A percentile compares a stretch with the other conserved stretches of the same genome.
Evolutionary conservation across 2,113 vertebrate genomes (phyloP).

Genomic region (Corythornis vintsioides): DNA sequence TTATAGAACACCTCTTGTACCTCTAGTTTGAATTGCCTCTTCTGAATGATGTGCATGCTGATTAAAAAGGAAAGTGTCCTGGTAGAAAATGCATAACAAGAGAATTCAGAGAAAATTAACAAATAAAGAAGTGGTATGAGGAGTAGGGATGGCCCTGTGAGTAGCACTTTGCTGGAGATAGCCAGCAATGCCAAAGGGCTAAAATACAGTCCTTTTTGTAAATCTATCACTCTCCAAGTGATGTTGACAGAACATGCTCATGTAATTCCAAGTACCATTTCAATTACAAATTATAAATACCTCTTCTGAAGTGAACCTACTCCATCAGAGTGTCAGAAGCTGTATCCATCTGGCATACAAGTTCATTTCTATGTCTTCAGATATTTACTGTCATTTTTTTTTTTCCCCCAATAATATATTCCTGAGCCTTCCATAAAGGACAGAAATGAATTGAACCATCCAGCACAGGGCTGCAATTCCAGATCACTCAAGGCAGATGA

Average conservation of each 20-base stretch:
- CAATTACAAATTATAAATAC: slow-evolving; percentile 7
- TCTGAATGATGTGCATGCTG: neutral
- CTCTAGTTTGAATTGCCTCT: neutral
- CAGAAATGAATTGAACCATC: neutral
- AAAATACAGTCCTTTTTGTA: neutral
- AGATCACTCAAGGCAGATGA: neutral
- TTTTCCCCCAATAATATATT: neutral
- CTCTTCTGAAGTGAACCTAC: neutral
- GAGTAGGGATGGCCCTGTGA: neutral
- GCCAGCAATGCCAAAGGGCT: neutral
- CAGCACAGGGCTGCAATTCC: neutral
- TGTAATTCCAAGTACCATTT: neutral
- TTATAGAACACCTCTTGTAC: neutral
- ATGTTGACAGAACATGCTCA: neutral
- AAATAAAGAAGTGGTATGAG: neutral
- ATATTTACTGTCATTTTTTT: neutral
- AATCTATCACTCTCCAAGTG: neutral
- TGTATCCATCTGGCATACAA: neutral
- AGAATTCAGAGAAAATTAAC: neutral
- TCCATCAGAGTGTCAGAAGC: neutral
- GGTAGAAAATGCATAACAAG: neutral
- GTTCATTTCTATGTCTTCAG: neutral
- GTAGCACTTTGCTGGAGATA: neutral
- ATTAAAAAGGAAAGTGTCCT: neutral
- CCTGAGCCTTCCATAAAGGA: neutral